phyloP scores from a whole-genome alignment of 2,113 vertebrate species.

The Sturnira hondurensis region DNA sequence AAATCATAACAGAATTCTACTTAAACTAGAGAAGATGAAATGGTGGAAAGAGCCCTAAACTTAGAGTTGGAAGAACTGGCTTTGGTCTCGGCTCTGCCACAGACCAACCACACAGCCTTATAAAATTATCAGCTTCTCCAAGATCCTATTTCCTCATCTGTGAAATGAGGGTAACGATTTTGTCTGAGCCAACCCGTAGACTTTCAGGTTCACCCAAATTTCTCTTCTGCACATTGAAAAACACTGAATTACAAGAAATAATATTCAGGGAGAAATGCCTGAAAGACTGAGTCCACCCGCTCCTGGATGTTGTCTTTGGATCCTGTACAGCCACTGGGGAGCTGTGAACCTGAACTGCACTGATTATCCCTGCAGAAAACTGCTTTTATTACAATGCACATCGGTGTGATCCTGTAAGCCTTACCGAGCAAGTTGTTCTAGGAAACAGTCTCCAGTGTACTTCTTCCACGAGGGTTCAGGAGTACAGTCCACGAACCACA shows the following conservation, averaged over 20 bases:
- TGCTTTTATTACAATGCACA: not conserved
- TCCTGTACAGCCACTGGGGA: not conserved
- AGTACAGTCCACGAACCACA: not conserved
- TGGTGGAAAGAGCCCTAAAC: not conserved
- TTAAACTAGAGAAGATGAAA: not conserved
- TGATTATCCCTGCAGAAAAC: not conserved
- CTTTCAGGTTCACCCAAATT: not conserved
- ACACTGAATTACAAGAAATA: not conserved
- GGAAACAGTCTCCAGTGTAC: not conserved
- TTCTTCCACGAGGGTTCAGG: not conserved
- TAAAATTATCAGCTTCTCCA: not conserved
- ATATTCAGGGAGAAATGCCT: not conserved
- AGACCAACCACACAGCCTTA: not conserved
- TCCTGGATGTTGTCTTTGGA: constrained; percentile 25
- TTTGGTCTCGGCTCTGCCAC: not conserved
- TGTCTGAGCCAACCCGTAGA: not conserved
- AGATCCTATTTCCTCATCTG: not conserved
- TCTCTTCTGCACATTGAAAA: not conserved
- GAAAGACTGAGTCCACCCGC: not conserved
- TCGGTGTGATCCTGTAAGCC: not conserved
- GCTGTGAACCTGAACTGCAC: not conserved
- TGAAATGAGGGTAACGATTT: constrained; percentile 11
- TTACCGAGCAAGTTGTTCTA: not conserved
- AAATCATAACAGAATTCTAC: not conserved
- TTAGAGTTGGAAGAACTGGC: not conserved